Evolutionary conservation across 2,797 vertebrate species (phyloP).

Genomic region (Hoplostethus atlanticus): DNA sequence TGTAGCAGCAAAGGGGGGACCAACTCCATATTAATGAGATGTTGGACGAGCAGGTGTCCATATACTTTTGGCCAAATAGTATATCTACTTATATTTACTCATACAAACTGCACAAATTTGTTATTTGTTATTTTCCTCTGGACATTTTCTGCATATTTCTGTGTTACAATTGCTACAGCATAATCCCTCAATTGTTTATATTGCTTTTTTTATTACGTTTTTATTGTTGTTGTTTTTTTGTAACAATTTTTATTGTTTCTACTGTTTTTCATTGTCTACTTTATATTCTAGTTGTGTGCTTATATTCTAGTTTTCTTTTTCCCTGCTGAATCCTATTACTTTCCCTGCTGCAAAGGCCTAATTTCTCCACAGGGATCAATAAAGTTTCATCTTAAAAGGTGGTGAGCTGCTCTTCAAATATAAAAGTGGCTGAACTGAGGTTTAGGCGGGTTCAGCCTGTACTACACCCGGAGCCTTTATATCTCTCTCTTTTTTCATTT

Average conservation of each 20-base stretch:
- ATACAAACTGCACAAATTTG: too few relatives aligned
- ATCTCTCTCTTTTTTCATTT: slow-evolving; percentile 1
- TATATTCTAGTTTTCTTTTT: slow-evolving; percentile 12
- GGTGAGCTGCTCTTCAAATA: slow-evolving; percentile 31
- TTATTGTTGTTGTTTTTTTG: too few relatives aligned
- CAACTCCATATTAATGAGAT: too few relatives aligned
- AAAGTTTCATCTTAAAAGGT: slow-evolving; percentile 22
- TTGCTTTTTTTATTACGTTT: too few relatives aligned
- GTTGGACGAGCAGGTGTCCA: too few relatives aligned
- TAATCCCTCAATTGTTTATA: too few relatives aligned
- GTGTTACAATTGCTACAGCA: too few relatives aligned
- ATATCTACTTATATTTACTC: too few relatives aligned
- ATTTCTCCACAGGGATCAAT: slow-evolving; percentile 34
- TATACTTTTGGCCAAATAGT: too few relatives aligned
- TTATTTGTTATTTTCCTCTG: too few relatives aligned
- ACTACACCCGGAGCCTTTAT: background rate
- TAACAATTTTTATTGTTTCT: background rate
- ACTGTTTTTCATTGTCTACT: slow-evolving; percentile 30
- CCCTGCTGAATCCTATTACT: slow-evolving; percentile 1
- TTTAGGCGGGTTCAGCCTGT: background rate
- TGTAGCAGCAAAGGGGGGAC: too few relatives aligned
- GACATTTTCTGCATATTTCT: too few relatives aligned
- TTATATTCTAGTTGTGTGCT: slow-evolving; percentile 11
- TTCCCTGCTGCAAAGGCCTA: slow-evolving; percentile 7
- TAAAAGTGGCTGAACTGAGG: slow-evolving; percentile 11